Conservation (phyloP, 2,797 vertebrate genomes). For the Cirrhinus mrigala region DNA sequence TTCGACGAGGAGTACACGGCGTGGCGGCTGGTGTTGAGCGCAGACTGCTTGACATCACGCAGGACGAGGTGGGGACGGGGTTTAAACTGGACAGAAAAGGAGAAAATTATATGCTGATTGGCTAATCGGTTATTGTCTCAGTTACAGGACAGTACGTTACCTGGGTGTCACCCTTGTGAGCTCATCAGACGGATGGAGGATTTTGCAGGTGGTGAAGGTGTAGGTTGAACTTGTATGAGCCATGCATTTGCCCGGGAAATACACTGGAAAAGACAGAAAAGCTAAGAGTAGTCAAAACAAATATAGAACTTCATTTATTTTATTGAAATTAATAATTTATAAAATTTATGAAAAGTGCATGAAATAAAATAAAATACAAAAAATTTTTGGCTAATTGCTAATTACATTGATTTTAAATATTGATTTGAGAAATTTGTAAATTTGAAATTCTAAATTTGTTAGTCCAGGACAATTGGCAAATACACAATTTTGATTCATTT, state of each 20-base stretch:
- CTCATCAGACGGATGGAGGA: conserved; percentile 96
- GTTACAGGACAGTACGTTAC: conserved; percentile 73
- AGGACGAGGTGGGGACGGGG: conserved; percentile 82
- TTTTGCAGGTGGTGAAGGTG: conserved; percentile 97
- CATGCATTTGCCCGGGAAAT: conserved; percentile 98
- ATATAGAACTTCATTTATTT: neutral
- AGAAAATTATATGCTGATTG: neutral
- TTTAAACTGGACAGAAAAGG: conserved; percentile 82
- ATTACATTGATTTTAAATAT: neutral
- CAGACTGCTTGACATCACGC: conserved; percentile 81
- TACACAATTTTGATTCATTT: too few species aligned
- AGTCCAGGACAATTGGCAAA: neutral
- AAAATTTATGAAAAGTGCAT: neutral
- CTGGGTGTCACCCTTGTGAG: conserved; percentile 94
- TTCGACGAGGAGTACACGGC: conserved; percentile 88
- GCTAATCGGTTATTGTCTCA: neutral
- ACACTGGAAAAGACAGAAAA: conserved; percentile 75
- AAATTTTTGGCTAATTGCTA: neutral
- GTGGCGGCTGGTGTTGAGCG: conserved; percentile 88
- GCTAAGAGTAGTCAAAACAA: neutral
- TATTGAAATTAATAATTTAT: neutral
- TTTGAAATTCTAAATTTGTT: neutral
- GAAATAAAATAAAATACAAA: too few species aligned
- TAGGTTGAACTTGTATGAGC: conserved; percentile 98
- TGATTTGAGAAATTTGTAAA: neutral